Percentiles rank a stretch among this genome's conserved stretches.
Evolutionary conservation across 2,888 invertebrate species (phyloP).

Genomic region (Sesia apiformis): DNA sequence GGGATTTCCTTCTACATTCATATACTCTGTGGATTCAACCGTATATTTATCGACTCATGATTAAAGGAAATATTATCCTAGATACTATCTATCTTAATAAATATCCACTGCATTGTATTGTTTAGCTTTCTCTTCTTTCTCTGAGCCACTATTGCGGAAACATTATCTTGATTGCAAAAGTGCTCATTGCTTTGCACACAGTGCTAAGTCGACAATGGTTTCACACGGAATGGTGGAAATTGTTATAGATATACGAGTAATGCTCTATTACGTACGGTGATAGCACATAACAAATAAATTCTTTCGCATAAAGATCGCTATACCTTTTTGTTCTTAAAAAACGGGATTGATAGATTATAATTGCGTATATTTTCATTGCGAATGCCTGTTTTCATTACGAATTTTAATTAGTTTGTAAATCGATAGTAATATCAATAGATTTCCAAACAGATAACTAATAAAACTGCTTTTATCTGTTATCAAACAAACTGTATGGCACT

Average conservation of each 20-base stretch:
- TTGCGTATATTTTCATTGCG: neutral
- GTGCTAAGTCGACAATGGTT: constrained; percentile 1
- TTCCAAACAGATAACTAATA: constrained; percentile 9
- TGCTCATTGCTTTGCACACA: constrained; percentile 1
- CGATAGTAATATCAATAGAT: neutral
- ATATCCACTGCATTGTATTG: too few species aligned
- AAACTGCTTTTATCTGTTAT: constrained; percentile 31
- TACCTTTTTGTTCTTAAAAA: neutral
- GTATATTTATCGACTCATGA: too few species aligned
- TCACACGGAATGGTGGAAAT: constrained; percentile 5
- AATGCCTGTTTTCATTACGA: neutral
- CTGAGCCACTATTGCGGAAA: constrained; percentile 1
- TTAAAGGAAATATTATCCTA: too few species aligned
- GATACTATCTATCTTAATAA: too few species aligned
- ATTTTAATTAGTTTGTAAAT: neutral
- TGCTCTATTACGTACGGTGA: neutral
- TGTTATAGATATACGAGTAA: constrained; percentile 2
- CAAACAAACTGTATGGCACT: constrained; percentile 49
- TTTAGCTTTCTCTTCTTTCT: too few species aligned
- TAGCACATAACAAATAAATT: neutral
- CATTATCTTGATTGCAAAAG: neutral
- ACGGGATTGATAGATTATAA: neutral
- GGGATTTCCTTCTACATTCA: too few species aligned
- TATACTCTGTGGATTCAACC: too few species aligned
- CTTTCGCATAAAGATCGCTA: neutral